phyloP scores from a whole-genome alignment of 2,113 vertebrate genomes.

The Lagopus muta region DNA sequence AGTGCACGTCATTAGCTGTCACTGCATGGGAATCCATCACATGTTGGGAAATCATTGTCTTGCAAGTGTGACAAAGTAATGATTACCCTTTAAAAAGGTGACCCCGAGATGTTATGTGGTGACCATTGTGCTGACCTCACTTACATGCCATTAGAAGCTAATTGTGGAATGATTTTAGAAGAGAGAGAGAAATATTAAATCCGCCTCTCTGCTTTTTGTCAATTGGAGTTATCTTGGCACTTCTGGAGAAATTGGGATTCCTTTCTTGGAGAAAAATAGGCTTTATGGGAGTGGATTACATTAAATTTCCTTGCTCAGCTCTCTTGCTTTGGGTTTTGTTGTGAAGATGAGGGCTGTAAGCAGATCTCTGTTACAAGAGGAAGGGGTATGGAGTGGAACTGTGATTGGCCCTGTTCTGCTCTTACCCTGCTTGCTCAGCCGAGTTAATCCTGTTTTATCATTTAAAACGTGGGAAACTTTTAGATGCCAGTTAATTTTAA shows the following conservation, averaged over 20 bases:
- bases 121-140: not conserved
- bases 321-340: not conserved
- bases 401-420: not conserved
- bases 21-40: not conserved
- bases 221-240: not conserved
- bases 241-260: not conserved
- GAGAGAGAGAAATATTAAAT: not conserved
- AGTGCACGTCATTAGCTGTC: not conserved
- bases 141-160: not conserved
- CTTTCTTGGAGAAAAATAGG: not conserved
- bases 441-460: constrained; percentile 16
- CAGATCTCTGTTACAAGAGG: not conserved
- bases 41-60: not conserved
- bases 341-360: not conserved
- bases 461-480: not conserved
- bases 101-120: not conserved
- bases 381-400: not conserved
- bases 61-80: not conserved
- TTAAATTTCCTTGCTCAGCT: not conserved
- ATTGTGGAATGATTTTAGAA: not conserved
- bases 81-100: constrained; percentile 16
- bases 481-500: not conserved
- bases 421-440: not conserved
- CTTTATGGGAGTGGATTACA: not conserved
- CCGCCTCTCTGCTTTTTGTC: not conserved